These are phyloP conservation scores for Apostichopus japonicus DNA, from an alignment of 35 echinoderm and acorn worm species.

Conservation along the genomic window DNA sequence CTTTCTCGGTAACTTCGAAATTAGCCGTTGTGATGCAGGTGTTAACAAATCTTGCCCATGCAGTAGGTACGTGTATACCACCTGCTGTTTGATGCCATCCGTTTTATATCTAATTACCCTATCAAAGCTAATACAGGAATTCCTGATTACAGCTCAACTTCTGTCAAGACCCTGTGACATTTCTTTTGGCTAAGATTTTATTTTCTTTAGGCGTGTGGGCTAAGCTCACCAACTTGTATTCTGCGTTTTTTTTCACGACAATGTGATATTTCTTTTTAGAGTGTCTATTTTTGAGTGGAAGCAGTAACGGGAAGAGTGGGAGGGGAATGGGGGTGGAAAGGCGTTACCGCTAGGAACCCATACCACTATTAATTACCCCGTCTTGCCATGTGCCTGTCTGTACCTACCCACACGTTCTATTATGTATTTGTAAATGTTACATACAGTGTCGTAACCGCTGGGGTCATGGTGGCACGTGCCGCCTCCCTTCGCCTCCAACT, in stretches of 20 bases:
- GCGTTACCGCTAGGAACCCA: too few species aligned
- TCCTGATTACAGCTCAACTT: not conserved
- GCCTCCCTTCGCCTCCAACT: too few species aligned
- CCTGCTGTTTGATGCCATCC: not conserved
- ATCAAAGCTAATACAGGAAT: slow-evolving; percentile 15
- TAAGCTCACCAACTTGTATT: not conserved
- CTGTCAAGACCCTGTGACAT: not conserved
- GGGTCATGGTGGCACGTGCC: too few species aligned
- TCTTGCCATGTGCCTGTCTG: too few species aligned
- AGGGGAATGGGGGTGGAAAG: too few species aligned
- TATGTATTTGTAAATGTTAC: too few species aligned
- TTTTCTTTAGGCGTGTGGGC: not conserved
- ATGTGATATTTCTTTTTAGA: not conserved
- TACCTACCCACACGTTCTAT: too few species aligned
- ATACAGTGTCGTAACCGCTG: too few species aligned
- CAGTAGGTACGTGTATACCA: not conserved
- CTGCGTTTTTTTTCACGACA: not conserved
- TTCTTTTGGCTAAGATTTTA: not conserved
- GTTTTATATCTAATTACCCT: not conserved
- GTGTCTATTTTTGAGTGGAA: not conserved
- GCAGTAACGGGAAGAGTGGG: not conserved
- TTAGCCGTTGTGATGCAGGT: not conserved
- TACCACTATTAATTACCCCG: too few species aligned
- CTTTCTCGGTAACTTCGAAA: not conserved
- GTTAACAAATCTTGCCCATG: not conserved